Conservation (phyloP, 2,113 vertebrate genomes). For the Eolophus roseicapilla region DNA sequence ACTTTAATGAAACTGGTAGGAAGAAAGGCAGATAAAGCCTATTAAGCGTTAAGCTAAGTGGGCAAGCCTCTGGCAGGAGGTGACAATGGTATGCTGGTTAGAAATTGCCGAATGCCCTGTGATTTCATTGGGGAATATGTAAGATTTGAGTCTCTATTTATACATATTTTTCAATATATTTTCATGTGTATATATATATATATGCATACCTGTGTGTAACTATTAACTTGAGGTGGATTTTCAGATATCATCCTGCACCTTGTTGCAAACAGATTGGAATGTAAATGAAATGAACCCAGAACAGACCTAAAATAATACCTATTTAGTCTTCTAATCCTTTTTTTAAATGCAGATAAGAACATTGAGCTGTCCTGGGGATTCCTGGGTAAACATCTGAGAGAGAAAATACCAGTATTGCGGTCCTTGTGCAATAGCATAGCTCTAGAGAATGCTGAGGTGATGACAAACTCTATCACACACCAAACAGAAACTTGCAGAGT, state of each 20-base stretch:
- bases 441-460: background rate
- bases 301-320: background rate
- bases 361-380: background rate
- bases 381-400: background rate
- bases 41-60: too few species aligned
- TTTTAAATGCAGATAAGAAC: background rate
- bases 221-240: background rate
- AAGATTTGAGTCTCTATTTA: background rate
- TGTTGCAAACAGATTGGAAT: background rate
- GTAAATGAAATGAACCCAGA: background rate
- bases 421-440: background rate
- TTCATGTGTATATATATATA: background rate
- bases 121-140: background rate
- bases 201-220: background rate
- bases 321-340: background rate
- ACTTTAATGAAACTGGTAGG: background rate
- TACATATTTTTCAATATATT: background rate
- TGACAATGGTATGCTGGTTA: background rate
- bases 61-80: background rate
- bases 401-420: background rate
- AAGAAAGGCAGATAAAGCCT: background rate
- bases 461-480: background rate
- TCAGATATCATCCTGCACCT: background rate
- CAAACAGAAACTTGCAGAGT: background rate
- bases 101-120: background rate